Evolutionary conservation across 1,140 invertebrate genomes (phyloP), one percentile per base, ranked within the genome.

Genomic region (Sitobion miscanthi): DNA sequence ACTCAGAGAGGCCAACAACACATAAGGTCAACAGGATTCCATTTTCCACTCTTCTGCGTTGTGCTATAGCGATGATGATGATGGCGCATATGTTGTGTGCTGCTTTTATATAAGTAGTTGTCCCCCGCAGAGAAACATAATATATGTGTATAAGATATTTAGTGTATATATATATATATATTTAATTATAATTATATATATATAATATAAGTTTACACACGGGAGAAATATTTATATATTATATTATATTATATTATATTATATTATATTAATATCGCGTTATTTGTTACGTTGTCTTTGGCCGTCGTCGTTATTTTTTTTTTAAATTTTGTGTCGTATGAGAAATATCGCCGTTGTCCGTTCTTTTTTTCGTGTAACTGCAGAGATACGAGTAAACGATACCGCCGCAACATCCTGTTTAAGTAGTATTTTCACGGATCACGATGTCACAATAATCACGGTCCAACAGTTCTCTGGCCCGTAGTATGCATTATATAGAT

Each of bases 1-100:
- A 52, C 87, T n/a, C 89, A 7, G 38, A 69, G 89, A 90, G 89
- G 89, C 89, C 54, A 90, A 90, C 89, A 90, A 90, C 89, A 69
- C 89, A 90, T 90, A 90, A 90, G 89, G 89, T 90, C 89, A 90
- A 90, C 89, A 90, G 89, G 89, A 90, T 90, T 90, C 89, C 89
- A 90, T 90, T 90, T 90, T 90, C 89, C 89, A 90, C 89, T 90
- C 89, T 90, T 89, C 49, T 90, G 52, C 88, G 88, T 42, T 57
- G 88, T 21, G 54, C 54, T 35, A 17, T 20, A 17, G 38, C 35
- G 52, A 42, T 23, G 52, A n/a, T 42, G 89, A 69, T 69, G 89
- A 69, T 90, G 54, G 89, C 54, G 89, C 89, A 69, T 90, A 90
- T 90, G 52, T 54, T 57, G 35, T 57, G 23, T 23, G 52, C 35